Evolutionary conservation across 2,113 vertebrate species (phyloP).

Genomic region (Atlantisia rogersi): DNA sequence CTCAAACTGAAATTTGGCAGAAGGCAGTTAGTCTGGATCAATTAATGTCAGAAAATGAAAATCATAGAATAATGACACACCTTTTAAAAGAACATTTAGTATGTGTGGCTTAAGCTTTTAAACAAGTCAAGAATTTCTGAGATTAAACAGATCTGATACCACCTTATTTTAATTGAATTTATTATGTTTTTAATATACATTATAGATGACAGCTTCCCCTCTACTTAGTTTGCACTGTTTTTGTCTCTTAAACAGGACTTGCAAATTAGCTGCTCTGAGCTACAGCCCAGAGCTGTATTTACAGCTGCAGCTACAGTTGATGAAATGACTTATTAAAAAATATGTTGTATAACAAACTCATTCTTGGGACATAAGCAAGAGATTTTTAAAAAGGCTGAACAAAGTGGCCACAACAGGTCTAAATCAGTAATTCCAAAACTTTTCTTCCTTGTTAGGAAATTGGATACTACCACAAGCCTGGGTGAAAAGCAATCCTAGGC

Average conservation of each 20-base stretch:
- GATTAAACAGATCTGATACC: neutral
- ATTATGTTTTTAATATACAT: neutral
- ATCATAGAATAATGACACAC: neutral
- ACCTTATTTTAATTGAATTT: neutral
- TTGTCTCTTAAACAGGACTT: neutral
- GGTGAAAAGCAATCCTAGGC: neutral
- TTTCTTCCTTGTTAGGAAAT: fast-evolving
- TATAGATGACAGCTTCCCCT: neutral
- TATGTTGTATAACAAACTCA: neutral
- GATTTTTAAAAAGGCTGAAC: neutral
- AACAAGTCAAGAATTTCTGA: neutral
- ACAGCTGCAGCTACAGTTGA: neutral
- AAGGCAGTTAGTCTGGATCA: slow-evolving; percentile 24
- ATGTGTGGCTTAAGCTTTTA: neutral
- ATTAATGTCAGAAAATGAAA: slow-evolving; percentile 12
- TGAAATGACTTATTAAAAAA: neutral
- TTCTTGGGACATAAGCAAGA: neutral
- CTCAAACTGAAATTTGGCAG: slow-evolving; percentile 28
- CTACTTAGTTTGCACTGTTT: neutral
- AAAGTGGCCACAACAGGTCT: neutral
- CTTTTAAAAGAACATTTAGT: slow-evolving; percentile 17
- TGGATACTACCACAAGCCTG: neutral
- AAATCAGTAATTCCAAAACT: neutral
- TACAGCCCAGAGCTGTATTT: neutral
- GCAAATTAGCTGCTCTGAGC: neutral